phyloP scores from a whole-genome alignment of 2,888 invertebrate species.

The Thecocarcelia acutangulata region DNA sequence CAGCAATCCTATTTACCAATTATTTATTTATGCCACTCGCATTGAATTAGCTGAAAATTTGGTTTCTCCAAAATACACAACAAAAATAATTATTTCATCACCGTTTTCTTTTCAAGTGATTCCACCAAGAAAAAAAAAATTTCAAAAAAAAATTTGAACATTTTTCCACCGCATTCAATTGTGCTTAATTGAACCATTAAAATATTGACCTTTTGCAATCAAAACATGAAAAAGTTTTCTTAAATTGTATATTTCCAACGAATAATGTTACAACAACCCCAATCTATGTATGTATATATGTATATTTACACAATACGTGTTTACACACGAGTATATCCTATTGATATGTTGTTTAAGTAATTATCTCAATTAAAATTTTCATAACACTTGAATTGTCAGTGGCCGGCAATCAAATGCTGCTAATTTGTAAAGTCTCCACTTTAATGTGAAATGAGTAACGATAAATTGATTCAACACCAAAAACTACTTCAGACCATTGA shows the following conservation, averaged over 20 bases:
- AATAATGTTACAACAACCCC: background rate
- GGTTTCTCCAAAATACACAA: no score
- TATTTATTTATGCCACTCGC: no score
- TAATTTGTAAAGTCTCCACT: constrained; percentile 47
- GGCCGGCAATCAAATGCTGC: constrained; percentile 13
- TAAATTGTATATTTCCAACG: background rate
- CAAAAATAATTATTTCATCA: no score
- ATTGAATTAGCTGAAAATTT: no score
- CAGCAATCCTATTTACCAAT: no score
- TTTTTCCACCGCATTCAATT: background rate
- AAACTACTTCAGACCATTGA: constrained; percentile 6
- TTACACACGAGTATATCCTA: no score
- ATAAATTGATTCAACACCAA: constrained; percentile 51
- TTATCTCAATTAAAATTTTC: constrained; percentile 60
- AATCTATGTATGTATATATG: no score
- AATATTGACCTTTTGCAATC: constrained; percentile 35
- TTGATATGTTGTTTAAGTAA: background rate
- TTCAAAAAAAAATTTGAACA: background rate
- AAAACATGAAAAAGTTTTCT: constrained; percentile 16
- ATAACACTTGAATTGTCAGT: constrained; percentile 58
- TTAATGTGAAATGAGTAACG: constrained; percentile 45
- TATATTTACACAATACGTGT: no score
- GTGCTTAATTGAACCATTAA: constrained; percentile 29
- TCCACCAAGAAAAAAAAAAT: no score
- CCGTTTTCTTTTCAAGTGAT: no score